These are phyloP conservation scores for Aleiodes alternator DNA, from an alignment of 2,888 invertebrate species.

Conservation along the genomic window DNA sequence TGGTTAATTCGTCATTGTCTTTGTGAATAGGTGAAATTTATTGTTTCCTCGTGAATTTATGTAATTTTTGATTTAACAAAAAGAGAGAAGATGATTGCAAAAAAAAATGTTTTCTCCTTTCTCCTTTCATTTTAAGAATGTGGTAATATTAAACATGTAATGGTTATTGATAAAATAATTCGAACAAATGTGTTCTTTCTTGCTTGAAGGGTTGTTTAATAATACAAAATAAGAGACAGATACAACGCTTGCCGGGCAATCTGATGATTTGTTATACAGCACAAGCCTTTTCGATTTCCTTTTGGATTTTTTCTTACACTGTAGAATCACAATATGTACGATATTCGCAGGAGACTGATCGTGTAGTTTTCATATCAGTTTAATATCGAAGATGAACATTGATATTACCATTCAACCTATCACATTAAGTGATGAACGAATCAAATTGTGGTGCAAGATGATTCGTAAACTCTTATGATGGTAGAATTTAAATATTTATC, in stretches of 20 bases:
- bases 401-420: neutral
- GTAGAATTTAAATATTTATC: constrained; percentile 49
- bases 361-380: no score
- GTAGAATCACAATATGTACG: no score
- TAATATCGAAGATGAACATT: neutral
- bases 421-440: constrained; percentile 46
- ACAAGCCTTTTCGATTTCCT: constrained; percentile 11
- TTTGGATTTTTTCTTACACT: neutral
- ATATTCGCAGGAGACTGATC: no score
- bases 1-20: neutral
- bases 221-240: constrained; percentile 71
- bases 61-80: no score
- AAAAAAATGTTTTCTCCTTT: neutral
- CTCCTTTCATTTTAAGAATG: neutral
- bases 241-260: constrained; percentile 60
- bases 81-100: neutral
- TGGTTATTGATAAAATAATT: neutral
- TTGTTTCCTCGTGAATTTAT: no score
- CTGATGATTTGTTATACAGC: constrained; percentile 11
- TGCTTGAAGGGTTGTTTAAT: constrained; percentile 71
- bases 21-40: neutral
- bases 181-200: constrained; percentile 35
- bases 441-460: constrained; percentile 67
- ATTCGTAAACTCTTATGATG: constrained; percentile 60
- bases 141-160: neutral